Conservation (phyloP, 2,113 vertebrate genomes). For the Poeciliopsis occidentalis region DNA sequence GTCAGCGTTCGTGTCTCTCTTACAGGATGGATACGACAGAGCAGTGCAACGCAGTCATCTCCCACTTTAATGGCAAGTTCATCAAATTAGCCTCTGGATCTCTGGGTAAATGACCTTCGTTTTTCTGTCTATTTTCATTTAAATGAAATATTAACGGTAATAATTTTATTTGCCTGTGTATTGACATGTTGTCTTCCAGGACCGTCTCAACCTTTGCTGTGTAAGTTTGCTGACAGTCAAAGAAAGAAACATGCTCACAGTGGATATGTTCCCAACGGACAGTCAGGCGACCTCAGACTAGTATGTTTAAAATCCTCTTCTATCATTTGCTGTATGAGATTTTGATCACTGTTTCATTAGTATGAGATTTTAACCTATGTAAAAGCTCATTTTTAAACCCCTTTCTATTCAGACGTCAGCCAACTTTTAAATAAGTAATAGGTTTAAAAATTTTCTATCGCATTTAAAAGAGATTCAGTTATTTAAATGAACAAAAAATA, state of each 20-base stretch:
- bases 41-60: constrained; percentile 89
- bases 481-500: no score
- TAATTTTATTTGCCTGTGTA: constrained; percentile 9
- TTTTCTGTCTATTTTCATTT: constrained; percentile 3
- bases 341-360: neutral
- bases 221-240: constrained; percentile 98
- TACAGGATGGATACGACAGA: constrained; percentile 95
- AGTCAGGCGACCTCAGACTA: constrained; percentile 97
- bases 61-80: constrained; percentile 99
- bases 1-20: neutral
- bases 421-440: no score
- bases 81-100: constrained; percentile 93
- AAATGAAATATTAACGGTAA: neutral
- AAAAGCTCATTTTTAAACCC: neutral
- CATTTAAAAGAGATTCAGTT: no score
- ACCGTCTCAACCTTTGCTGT: constrained; percentile 94
- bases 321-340: constrained; percentile 1
- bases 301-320: constrained; percentile 83
- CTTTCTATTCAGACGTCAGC: neutral
- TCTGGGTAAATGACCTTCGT: constrained; percentile 68
- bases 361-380: neutral
- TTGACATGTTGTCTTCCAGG: constrained; percentile 71
- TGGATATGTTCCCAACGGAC: constrained; percentile 94
- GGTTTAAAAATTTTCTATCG: no score
- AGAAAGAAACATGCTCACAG: constrained; percentile 97